A percentile compares a stretch with the other conserved stretches of the same genome.
These are phyloP conservation scores for Drosophila merina DNA, from an alignment of 2,888 invertebrate species.

Conservation along the genomic window DNA sequence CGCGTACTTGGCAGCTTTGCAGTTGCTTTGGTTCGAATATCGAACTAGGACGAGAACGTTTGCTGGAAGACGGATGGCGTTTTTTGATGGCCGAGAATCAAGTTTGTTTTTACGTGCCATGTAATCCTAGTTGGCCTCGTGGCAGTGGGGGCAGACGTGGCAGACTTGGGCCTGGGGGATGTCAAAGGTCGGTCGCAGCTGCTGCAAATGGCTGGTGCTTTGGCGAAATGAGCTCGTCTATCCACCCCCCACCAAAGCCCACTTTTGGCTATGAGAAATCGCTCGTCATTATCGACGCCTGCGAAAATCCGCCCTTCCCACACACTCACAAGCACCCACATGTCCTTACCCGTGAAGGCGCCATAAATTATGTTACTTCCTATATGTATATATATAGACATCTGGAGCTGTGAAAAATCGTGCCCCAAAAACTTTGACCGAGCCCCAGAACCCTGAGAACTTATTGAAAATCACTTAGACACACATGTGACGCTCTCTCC, in stretches of 20 bases:
- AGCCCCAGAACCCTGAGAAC: conserved; percentile 47
- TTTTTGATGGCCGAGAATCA: conserved; percentile 79
- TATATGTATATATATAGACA: conserved; percentile 63
- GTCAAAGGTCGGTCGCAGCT: conserved; percentile 80
- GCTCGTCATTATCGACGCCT: conserved; percentile 79
- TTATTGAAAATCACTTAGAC: conserved; percentile 80
- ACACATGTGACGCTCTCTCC: conserved; percentile 68
- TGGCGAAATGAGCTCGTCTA: conserved; percentile 61
- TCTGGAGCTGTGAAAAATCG: conserved; percentile 78
- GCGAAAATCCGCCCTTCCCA: conserved; percentile 67
- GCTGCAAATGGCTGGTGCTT: conserved; percentile 80
- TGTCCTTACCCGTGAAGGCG: conserved; percentile 30
- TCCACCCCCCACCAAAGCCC: conserved; percentile 7
- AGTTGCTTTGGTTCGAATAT: conserved; percentile 46
- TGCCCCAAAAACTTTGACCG: conserved; percentile 76
- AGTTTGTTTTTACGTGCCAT: conserved; percentile 77
- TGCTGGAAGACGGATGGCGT: conserved; percentile 74
- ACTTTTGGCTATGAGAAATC: conserved; percentile 71
- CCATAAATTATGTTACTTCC: conserved; percentile 74
- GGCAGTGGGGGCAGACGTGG: conserved; percentile 19
- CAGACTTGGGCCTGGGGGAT: conserved; percentile 56
- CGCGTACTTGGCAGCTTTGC: conserved; percentile 47
- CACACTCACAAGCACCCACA: conserved; percentile 49
- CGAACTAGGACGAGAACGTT: conserved; percentile 61
- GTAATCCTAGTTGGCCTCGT: conserved; percentile 43